A percentile compares a stretch with the other conserved stretches of the same genome.
These are phyloP conservation scores for Tachysurus vachellii DNA, from an alignment of 2,113 vertebrate genomes.

Conservation along the genomic window DNA sequence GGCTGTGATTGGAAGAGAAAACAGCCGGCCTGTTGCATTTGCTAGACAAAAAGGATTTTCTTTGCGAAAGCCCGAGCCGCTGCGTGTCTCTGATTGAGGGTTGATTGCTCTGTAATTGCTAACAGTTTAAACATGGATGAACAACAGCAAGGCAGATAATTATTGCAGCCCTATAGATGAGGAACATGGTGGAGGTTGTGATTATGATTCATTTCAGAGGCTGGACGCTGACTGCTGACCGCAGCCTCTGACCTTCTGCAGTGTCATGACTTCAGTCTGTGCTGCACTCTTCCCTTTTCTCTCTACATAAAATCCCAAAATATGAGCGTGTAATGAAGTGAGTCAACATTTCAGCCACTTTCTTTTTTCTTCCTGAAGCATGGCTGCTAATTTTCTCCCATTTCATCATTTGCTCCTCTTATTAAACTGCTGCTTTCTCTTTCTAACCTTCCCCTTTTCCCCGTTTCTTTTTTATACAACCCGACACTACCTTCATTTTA, in stretches of 20 bases:
- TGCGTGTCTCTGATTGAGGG: slow-evolving; percentile 24
- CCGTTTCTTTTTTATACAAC: neutral
- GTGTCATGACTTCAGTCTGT: neutral
- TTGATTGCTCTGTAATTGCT: slow-evolving; percentile 50
- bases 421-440: slow-evolving; percentile 20
- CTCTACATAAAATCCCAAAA: slow-evolving; percentile 9
- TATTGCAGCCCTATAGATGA: slow-evolving; percentile 18
- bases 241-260: slow-evolving; percentile 8
- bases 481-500: slow-evolving; percentile 20
- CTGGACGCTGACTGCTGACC: neutral
- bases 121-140: slow-evolving; percentile 30
- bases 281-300: neutral
- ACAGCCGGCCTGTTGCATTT: slow-evolving; percentile 13
- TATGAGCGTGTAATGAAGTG: slow-evolving; percentile 20
- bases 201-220: slow-evolving; percentile 6
- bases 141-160: slow-evolving; percentile 33
- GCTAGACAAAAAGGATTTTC: slow-evolving; percentile 10
- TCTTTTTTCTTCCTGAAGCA: slow-evolving; percentile 11
- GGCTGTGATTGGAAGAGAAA: slow-evolving; percentile 9
- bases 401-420: slow-evolving; percentile 47
- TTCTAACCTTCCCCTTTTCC: slow-evolving; percentile 10
- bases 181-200: neutral
- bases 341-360: slow-evolving; percentile 23
- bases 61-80: slow-evolving; percentile 4
- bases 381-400: slow-evolving; percentile 25